These are phyloP conservation scores for Norana najaformis DNA, from an alignment of 2,888 invertebrate species.

Conservation along the genomic window DNA sequence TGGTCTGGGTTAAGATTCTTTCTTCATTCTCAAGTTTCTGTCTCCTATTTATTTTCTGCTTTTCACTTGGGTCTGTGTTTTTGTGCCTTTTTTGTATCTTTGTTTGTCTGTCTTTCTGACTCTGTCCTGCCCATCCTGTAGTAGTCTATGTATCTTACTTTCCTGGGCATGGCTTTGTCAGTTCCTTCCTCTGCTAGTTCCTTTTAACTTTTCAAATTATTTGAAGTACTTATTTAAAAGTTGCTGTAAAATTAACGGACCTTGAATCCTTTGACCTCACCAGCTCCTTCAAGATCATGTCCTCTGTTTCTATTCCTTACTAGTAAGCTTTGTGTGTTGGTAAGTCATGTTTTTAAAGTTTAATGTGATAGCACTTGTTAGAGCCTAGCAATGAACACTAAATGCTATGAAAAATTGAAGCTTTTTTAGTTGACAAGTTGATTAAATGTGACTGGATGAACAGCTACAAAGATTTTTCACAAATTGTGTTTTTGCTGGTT, in stretches of 20 bases:
- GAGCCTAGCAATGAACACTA: not conserved
- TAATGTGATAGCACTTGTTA: not conserved
- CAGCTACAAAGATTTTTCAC: no score
- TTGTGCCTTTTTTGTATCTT: not conserved
- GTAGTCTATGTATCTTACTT: not conserved
- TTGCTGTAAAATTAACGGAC: not conserved
- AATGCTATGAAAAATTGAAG: not conserved
- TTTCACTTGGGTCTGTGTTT: not conserved
- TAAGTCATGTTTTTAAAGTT: not conserved
- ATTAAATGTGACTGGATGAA: no score
- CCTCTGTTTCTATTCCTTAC: not conserved
- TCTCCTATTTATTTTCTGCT: not conserved
- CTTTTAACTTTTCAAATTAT: not conserved
- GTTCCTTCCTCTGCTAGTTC: not conserved
- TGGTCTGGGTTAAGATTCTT: not conserved
- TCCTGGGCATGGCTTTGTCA: not conserved
- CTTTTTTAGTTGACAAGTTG: no score
- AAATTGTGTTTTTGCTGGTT: no score
- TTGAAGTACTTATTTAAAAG: not conserved
- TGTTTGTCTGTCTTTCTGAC: not conserved
- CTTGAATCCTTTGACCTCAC: not conserved
- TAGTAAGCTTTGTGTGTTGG: not conserved
- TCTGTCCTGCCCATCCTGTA: not conserved
- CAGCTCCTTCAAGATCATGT: not conserved
- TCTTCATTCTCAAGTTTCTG: not conserved